These are phyloP conservation scores for Hylyphantes graminicola DNA, from an alignment of 1,140 invertebrate species.

Conservation along the genomic window DNA sequence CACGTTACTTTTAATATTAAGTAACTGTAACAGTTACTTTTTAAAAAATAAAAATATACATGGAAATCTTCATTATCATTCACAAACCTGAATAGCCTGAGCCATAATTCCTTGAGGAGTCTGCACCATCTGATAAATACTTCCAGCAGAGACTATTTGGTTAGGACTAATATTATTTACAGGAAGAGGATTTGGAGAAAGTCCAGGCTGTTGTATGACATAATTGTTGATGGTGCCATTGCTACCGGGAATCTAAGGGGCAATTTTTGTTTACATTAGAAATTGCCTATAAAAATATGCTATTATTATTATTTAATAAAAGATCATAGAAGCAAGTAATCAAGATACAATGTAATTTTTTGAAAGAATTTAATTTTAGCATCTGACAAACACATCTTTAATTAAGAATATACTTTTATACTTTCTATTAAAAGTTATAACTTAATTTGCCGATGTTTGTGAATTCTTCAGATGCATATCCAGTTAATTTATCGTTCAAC, in stretches of 20 bases:
- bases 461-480: no score
- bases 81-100: slow-evolving; percentile 70
- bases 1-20: no score
- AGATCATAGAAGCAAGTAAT: background rate
- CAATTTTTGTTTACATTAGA: no score
- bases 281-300: no score
- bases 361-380: background rate
- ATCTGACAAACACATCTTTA: background rate
- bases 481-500: no score
- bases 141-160: slow-evolving; percentile 69
- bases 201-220: slow-evolving; percentile 64
- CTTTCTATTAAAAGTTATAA: background rate
- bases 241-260: slow-evolving; percentile 61
- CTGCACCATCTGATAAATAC: slow-evolving; percentile 71
- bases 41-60: background rate
- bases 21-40: no score
- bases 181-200: slow-evolving; percentile 66
- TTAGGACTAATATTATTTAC: slow-evolving; percentile 67
- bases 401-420: background rate
- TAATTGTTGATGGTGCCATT: slow-evolving; percentile 62
- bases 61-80: background rate
- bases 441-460: background rate
- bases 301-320: background rate
- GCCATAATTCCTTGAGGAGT: slow-evolving; percentile 71
- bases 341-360: background rate